Evolutionary conservation across 2,888 invertebrate species (phyloP).

Genomic region (Yponomeuta sedellus): DNA sequence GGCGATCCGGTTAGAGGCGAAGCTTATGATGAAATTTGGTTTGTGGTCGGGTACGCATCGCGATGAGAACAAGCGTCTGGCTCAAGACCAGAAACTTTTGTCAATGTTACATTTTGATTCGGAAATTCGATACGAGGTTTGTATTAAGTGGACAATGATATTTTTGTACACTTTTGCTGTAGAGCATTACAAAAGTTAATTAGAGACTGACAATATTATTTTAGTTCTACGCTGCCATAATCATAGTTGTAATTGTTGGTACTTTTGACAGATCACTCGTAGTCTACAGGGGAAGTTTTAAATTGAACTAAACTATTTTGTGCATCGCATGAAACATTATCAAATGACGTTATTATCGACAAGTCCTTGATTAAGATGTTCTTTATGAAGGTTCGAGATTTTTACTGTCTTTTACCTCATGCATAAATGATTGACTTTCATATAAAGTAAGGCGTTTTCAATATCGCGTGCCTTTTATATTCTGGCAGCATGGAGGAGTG

Average conservation of each 20-base stretch:
- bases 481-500: conserved; percentile 20
- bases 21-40: conserved; percentile 45
- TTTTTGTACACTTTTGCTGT: too few relatives aligned
- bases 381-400: background rate
- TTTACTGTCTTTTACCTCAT: background rate
- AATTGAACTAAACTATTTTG: too few relatives aligned
- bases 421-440: conserved; percentile 4
- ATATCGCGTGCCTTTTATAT: conserved; percentile 6
- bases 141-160: background rate
- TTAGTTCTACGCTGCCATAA: too few relatives aligned
- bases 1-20: conserved; percentile 21
- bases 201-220: too few relatives aligned
- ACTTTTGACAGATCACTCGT: too few relatives aligned
- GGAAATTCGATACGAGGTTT: background rate
- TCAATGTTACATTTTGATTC: conserved; percentile 15
- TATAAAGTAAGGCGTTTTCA: conserved; percentile 12
- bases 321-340: too few relatives aligned
- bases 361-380: background rate
- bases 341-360: background rate
- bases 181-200: too few relatives aligned
- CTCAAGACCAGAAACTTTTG: conserved; percentile 17
- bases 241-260: too few relatives aligned
- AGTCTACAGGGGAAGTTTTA: too few relatives aligned
- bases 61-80: conserved; percentile 37
- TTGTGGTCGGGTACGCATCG: conserved; percentile 29